These are phyloP conservation scores for Scaptodrosophila lebanonensis DNA, from an alignment of 1,140 invertebrate genomes.

Conservation along the genomic window DNA sequence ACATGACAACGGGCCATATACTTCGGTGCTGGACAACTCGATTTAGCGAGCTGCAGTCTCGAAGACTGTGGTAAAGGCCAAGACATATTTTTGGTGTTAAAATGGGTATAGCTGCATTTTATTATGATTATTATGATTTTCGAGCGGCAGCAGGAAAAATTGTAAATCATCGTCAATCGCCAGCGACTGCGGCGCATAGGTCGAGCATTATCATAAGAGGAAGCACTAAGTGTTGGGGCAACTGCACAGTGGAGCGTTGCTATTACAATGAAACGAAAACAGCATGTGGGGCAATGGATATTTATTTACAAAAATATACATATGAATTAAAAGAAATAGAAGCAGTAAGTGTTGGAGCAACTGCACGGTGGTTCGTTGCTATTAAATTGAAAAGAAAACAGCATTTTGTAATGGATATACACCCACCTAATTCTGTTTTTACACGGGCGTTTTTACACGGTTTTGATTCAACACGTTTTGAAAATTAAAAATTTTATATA, in stretches of 20 bases:
- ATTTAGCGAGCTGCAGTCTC: conserved; percentile 1
- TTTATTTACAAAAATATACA: too few species aligned
- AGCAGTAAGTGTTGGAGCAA: too few species aligned
- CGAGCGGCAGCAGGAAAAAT: conserved; percentile 57
- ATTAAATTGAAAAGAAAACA: too few species aligned
- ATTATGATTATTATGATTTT: conserved; percentile 75
- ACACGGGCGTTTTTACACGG: too few species aligned
- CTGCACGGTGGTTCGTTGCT: too few species aligned
- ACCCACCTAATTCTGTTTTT: too few species aligned
- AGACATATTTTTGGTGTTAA: conserved; percentile 70
- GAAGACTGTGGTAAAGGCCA: conserved; percentile 11
- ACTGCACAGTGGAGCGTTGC: conserved; percentile 20
- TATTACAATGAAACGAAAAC: conserved; percentile 6
- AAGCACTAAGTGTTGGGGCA: conserved; percentile 27
- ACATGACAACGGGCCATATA: conserved; percentile 70
- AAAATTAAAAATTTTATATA: too few species aligned
- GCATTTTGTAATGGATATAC: too few species aligned
- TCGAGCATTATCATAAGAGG: too few species aligned
- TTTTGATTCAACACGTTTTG: too few species aligned
- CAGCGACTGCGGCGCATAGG: conserved; percentile 57
- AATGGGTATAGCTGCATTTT: conserved; percentile 73
- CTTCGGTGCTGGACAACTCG: conserved; percentile 36
- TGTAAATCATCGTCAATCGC: conserved; percentile 63
- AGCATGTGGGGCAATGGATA: too few species aligned
- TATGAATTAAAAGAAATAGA: too few species aligned